These are phyloP conservation scores for Bolinopsis microptera DNA, from an alignment of 37 sponge, comb jelly and placozoan species.

Conservation along the genomic window DNA sequence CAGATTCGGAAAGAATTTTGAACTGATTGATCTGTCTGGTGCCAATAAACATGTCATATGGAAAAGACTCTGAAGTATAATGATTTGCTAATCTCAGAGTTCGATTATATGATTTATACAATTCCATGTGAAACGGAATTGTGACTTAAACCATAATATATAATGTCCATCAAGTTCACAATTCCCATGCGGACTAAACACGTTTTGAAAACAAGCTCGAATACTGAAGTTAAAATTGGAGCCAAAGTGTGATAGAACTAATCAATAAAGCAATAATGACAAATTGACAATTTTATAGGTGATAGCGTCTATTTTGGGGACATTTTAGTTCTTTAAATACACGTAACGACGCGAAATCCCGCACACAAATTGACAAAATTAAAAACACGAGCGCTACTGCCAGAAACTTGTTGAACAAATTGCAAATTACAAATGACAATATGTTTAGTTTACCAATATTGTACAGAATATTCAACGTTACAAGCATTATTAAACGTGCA, in stretches of 20 bases:
- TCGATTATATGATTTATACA: too few relatives aligned
- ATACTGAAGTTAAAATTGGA: not conserved
- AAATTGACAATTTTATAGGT: not conserved
- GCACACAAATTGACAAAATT: not conserved
- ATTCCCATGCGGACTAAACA: not conserved
- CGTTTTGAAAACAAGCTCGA: too few relatives aligned
- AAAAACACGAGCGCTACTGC: not conserved
- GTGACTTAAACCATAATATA: too few relatives aligned
- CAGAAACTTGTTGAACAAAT: not conserved
- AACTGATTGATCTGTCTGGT: too few relatives aligned
- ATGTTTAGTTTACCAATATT: not conserved
- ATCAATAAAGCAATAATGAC: not conserved
- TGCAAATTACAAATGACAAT: not conserved
- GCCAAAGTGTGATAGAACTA: not conserved
- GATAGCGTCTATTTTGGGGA: not conserved
- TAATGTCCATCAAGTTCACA: too few relatives aligned
- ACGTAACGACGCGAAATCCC: not conserved
- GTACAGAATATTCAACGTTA: not conserved
- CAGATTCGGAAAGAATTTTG: too few relatives aligned
- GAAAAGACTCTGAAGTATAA: too few relatives aligned
- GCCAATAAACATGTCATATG: too few relatives aligned
- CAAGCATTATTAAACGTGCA: not conserved
- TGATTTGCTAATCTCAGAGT: too few relatives aligned
- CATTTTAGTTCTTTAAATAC: too few relatives aligned
- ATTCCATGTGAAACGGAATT: too few relatives aligned